Evolutionary conservation across 2,113 vertebrate genomes (phyloP), one percentile per base, ranked within the genome.

Genomic region (Amphiprion ocellaris): DNA sequence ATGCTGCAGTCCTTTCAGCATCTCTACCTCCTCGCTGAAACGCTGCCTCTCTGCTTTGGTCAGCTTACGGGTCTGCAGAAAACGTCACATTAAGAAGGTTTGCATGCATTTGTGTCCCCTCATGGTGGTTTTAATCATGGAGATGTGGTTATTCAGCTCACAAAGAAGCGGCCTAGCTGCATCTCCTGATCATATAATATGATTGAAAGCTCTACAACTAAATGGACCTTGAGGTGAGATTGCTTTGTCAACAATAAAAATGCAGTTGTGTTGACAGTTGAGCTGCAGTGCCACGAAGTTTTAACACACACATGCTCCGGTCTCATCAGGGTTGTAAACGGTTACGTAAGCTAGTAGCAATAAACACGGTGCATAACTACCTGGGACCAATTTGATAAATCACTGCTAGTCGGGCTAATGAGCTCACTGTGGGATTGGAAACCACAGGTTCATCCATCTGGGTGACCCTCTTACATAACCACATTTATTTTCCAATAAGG

Each of bases 1-100:
- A 53, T 99, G 98, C 93, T 99, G 98, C 66, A 99, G 94, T 14
- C 97, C 97, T 89, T 99, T 99, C 79, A 99, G 94, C 98, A 99
- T 99, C 82, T 99, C 98, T 86, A 98, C 98, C 88, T 99, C 98
- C 90, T 99, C 98, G 0, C 98, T 98, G 95, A 99, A 98, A 4
- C 98, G 94, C 92, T 99, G 98, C 8, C 98, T 90, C 89, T 99
- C 98, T 0, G 94, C 94, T 84, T 97, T 97, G 0, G 97, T 98
- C 81, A 99, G 93, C 83, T 99, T 99, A n/a, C 96, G 95, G 0
- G 96, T 99, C 98, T 99, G 91, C 26, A 33, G 52, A 10, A 47
- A 44, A 62, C 14, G 23, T 50, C 16, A 3, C 21, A 50, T 37
- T 12, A 16, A 60, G 2, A 21, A 50, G 0, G 10, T 24, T 49